A percentile compares a stretch with the other conserved stretches of the same genome.
phyloP scores from a whole-genome alignment of 1,140 invertebrate species.

The Euura saliciscinereae region DNA sequence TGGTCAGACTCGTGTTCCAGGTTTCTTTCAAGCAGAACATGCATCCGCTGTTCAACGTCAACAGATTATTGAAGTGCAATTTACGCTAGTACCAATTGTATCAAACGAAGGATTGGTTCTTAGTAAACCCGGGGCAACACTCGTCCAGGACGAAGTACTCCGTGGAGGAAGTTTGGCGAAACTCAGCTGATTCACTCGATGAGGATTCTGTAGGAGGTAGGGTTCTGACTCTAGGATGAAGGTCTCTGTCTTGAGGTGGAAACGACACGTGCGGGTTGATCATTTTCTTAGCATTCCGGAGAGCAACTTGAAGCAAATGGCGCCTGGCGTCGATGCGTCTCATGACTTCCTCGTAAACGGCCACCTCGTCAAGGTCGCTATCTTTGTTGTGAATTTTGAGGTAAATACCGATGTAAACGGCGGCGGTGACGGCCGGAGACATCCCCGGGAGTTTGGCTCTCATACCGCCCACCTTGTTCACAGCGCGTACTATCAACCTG shows the following conservation, averaged over 20 bases:
- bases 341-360: slow-evolving; percentile 49
- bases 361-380: slow-evolving; percentile 28
- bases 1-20: slow-evolving; percentile 26
- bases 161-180: neutral
- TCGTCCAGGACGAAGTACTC: neutral
- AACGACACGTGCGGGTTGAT: slow-evolving; percentile 16
- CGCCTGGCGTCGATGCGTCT: slow-evolving; percentile 50
- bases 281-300: slow-evolving; percentile 18
- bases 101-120: neutral
- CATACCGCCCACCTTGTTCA: slow-evolving; percentile 54
- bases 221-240: neutral
- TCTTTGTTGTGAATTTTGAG: slow-evolving; percentile 61
- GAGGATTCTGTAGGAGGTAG: neutral
- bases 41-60: neutral
- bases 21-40: neutral
- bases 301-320: slow-evolving; percentile 40
- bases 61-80: neutral
- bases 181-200: neutral
- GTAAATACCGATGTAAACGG: slow-evolving; percentile 60
- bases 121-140: neutral
- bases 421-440: slow-evolving; percentile 52
- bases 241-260: neutral
- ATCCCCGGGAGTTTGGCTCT: slow-evolving; percentile 65
- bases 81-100: neutral
- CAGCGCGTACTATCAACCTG: slow-evolving; percentile 56